Base-by-base conservation (phyloP, 2,113 vertebrate genomes). In the Varanus komodoensis region DNA sequence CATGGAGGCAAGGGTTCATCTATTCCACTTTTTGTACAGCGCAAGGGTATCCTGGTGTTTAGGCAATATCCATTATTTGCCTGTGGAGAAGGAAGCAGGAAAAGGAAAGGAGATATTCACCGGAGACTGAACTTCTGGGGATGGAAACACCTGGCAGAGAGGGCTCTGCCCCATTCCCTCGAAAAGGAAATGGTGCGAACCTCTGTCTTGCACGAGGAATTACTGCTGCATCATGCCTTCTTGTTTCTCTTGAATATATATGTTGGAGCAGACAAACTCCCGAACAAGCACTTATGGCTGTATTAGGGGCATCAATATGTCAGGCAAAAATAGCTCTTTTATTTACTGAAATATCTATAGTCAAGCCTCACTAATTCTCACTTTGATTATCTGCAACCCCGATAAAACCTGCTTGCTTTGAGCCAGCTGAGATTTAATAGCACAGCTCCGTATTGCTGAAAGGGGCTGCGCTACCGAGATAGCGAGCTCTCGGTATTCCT, bases 291-390 rank as follows among this genome's bases (percentile, higher is more conserved):
- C 69, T 78, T 83, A 85, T 68, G 77, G 90, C 77, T 89, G 82
- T 44, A 91, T 57, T 90, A 84, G 91, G 87, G 94, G 50, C 89
- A 93, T 87, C 90, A 89, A 84, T 74, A 90, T 64, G 86, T 89
- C 92, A 94, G 90, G 91, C n/a, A 94, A 94, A 96, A 92, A 0
- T 71, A 89, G 86, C 82, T 93, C 64, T 84, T 94, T 92, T 89
- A 89, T 89, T 92, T 93, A 92, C 87, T 93, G 89, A 92, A 95
- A 82, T 84, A 90, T 87, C 89, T 93, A 91, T 52, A 95, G 93
- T 92, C 80, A 92, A 91, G 84, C 87, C 80, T 92, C 0, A 4
- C 82, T 91, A 92, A 94, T 95, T 93, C 94, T 95, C 92, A 87
- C 82, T 90, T 87, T 3, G 0, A 88, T 95, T 0, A 93, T 94